Percentiles rank a stretch among this genome's conserved stretches.
These are phyloP conservation scores for Drosophila birchii DNA, from an alignment of 2,888 invertebrate genomes.

Conservation along the genomic window DNA sequence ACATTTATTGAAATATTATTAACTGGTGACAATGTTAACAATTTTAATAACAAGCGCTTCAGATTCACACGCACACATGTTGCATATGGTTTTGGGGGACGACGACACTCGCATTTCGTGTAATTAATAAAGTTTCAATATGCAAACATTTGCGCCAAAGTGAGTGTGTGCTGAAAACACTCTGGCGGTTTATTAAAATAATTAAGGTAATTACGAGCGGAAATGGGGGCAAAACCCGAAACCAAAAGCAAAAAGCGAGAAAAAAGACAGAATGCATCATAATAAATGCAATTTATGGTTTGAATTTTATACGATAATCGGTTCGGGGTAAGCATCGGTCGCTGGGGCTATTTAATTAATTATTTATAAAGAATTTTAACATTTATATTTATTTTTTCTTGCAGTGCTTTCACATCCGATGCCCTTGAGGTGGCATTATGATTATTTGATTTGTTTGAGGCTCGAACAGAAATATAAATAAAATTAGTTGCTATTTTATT, in stretches of 20 bases:
- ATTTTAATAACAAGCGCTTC: conserved; percentile 66
- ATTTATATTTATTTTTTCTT: too few species aligned
- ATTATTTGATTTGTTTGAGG: conserved; percentile 70
- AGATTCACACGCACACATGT: conserved; percentile 55
- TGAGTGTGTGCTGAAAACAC: conserved; percentile 44
- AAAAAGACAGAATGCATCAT: conserved; percentile 38
- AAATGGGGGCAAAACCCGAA: conserved; percentile 9
- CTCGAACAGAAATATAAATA: conserved; percentile 66
- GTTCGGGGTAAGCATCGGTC: conserved; percentile 9
- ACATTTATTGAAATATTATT: conserved; percentile 73
- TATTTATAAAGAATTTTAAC: conserved; percentile 24
- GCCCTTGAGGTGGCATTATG: conserved; percentile 59
- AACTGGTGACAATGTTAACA: conserved; percentile 76
- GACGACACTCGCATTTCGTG: conserved; percentile 40
- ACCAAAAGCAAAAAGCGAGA: not conserved
- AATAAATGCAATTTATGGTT: conserved; percentile 68
- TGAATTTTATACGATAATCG: conserved; percentile 46
- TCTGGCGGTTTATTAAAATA: conserved; percentile 76
- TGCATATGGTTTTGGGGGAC: conserved; percentile 50
- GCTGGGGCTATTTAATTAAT: conserved; percentile 26
- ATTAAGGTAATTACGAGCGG: conserved; percentile 75
- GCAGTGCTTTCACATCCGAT: conserved; percentile 1
- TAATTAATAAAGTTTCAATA: conserved; percentile 74
- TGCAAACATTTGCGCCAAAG: conserved; percentile 63
- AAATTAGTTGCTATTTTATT: conserved; percentile 82